Base-by-base conservation (phyloP, 2,888 invertebrate species). In the Tachina grossa region DNA sequence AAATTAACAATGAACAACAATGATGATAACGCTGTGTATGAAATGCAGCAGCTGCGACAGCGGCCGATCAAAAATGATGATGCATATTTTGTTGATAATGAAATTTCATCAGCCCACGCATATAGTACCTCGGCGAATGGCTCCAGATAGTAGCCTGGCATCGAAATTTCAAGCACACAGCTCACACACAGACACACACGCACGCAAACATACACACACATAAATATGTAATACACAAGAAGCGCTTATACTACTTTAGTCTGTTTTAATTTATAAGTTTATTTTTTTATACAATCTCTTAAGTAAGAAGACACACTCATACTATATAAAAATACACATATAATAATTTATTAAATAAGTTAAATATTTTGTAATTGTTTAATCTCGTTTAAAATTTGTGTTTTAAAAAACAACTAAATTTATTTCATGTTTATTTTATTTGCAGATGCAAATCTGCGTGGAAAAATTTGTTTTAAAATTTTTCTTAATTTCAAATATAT, bases 71-170 rank as follows among this genome's bases (percentile, higher is more conserved):
- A 14, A 45, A 63, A 63, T 49, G 13, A n/a, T 55, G 41, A 41
- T 65, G 55, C 45, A 65, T 19, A 71, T 55, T 43, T 61, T 9
- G 31, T 55, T 63, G 39, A 71, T 53, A 79, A 79, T 41, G 16
- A 9, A 49, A 63, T 53, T 8, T 66, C 59, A 31, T 71, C 71
- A 65, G 77, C 76, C 19, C 41, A 63, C 55, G 69, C 45, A 31
- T 39, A 71, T 72, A n/a, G n/a, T n/a, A 83, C 75, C 55, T 63
- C 83, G 19, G n/a, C 85, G 59, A 75, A 80, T 41, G 79, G 79
- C 59, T 83, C 72, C 41, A 85, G 85, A 76, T 85, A 85, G 83
- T 85, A 85, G 79, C 45, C 79, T 72, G 65, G 57, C 47, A 9
- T 22, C 6, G 47, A 51, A 19, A 41, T 51, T 41, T 68, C 43